A percentile compares a stretch with the other conserved stretches of the same genome.
phyloP scores from a whole-genome alignment of 1,140 invertebrate species.

The Pectinophora gossypiella region DNA sequence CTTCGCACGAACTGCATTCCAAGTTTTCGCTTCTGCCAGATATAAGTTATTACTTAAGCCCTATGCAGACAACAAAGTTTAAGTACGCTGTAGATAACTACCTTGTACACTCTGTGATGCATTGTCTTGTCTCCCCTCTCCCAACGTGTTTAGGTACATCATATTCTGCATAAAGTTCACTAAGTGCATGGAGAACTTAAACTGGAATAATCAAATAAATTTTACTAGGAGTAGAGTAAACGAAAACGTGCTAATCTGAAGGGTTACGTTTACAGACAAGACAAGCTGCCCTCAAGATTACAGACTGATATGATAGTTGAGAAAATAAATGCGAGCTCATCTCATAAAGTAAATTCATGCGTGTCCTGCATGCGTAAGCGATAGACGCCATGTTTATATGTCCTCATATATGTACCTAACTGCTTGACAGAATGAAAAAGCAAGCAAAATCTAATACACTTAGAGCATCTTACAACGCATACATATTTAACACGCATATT shows the following conservation, averaged over 20 bases:
- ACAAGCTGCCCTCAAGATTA: neutral
- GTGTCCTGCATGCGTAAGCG: conserved; percentile 29
- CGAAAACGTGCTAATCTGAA: neutral
- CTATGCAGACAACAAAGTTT: conserved; percentile 44
- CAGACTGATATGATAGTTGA: neutral
- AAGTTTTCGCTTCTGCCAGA: conserved; percentile 59
- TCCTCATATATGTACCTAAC: conserved; percentile 27
- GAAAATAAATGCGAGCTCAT: neutral
- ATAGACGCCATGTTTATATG: conserved; percentile 24
- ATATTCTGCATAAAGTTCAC: neutral
- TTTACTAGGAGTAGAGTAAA: neutral
- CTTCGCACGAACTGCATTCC: conserved; percentile 63
- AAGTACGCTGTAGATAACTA: conserved; percentile 14
- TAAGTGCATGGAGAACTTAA: neutral
- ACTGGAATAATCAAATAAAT: neutral
- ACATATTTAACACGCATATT: conserved; percentile 76
- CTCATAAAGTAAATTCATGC: conserved; percentile 16
- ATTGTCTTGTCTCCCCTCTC: neutral
- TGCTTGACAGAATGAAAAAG: conserved; percentile 63
- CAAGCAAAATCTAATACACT: conserved; percentile 72
- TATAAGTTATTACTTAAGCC: conserved; percentile 62
- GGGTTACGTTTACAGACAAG: neutral
- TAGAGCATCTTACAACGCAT: conserved; percentile 69
- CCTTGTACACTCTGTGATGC: neutral
- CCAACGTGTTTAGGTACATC: neutral